A percentile compares a stretch with the other conserved stretches of the same genome.
Conservation (phyloP, 2,888 invertebrate genomes). For the Leptopilina syphax region DNA sequence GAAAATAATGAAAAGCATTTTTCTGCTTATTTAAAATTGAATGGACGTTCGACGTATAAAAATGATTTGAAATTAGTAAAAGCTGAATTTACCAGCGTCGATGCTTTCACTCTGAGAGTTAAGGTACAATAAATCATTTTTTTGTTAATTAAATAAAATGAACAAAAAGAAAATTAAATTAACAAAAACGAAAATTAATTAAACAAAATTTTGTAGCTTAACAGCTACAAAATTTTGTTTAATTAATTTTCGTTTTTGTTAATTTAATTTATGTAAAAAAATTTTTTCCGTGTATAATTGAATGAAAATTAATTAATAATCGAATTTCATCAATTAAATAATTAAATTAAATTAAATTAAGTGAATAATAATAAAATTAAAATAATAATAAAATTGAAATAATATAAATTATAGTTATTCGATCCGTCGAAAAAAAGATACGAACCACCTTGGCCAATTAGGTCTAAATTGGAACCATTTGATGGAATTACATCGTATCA, state of each 20-base stretch:
- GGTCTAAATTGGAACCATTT: slow-evolving; percentile 55
- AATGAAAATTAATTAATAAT: background rate
- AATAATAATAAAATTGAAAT: background rate
- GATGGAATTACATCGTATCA: slow-evolving; percentile 77
- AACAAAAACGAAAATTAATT: no score
- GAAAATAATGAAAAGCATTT: slow-evolving; percentile 80
- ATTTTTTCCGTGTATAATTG: background rate
- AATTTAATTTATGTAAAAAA: background rate
- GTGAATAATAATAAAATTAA: no score
- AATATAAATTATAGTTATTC: slow-evolving; percentile 75
- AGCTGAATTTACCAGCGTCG: slow-evolving; percentile 82
- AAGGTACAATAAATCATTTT: slow-evolving; percentile 78
- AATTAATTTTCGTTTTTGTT: no score
- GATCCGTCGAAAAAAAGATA: slow-evolving; percentile 79
- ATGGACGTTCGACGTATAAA: slow-evolving; percentile 81
- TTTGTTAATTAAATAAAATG: background rate
- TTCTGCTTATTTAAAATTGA: slow-evolving; percentile 79
- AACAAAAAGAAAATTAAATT: no score
- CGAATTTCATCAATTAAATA: no score
- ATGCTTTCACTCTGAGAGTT: slow-evolving; percentile 81
- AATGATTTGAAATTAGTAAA: slow-evolving; percentile 81
- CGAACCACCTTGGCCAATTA: slow-evolving; percentile 82
- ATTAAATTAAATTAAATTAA: no score
- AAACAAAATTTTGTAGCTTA: no score
- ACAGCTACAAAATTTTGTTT: no score